Base-by-base conservation (phyloP, 1,140 invertebrate genomes). In the Doryteuthis pealeii region DNA sequence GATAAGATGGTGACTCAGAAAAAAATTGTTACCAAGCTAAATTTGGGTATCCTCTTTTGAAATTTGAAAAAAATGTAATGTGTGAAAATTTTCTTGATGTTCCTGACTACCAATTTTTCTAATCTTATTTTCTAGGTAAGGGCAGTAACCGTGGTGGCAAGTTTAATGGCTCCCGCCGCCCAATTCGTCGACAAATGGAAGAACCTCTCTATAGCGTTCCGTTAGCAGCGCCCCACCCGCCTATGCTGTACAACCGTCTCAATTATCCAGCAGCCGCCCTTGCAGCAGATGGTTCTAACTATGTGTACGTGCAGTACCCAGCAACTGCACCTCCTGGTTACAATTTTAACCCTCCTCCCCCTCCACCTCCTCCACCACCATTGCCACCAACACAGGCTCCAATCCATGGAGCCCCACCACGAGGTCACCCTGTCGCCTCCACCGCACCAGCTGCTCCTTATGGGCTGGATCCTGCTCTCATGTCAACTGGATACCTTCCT, bases 331-430 rank as follows among this genome's bases (percentile, higher is more conserved):
- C 18, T 8, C 26, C 54, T 62, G 54, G 22, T 62, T 62, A 62
- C 5, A 62, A 62, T 62, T 62, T 62, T 22, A 28, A 22, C 54
- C 54, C 26, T 62, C 22, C 22, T 62, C 54, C 54, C 6, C 54
- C 54, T 62, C 54, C 54, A 15, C 54, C 54, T 5, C 54, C 54
- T n/a, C 54, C 54, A 62, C 54, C 54, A 28, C 54, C 54, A 5
- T 28, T 62, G 54, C 54, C 54, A 6, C 54, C 54, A 6, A 28
- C 54, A 22, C 54, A 62, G 18, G 54, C 12, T n/a, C 18, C 54
- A 15, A 5, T 62, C 54, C 54, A 62, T 62, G 54, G 54, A n/a
- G 54, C 54, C 54, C 54, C 54, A 62, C 54, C 54, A 62, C 18
- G 54, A 18, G 26, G 26, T 6, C 54, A 62, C 22, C 22, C 54